These are phyloP conservation scores for Osmerus mordax DNA, from an alignment of 2,113 vertebrate genomes.

Conservation along the genomic window DNA sequence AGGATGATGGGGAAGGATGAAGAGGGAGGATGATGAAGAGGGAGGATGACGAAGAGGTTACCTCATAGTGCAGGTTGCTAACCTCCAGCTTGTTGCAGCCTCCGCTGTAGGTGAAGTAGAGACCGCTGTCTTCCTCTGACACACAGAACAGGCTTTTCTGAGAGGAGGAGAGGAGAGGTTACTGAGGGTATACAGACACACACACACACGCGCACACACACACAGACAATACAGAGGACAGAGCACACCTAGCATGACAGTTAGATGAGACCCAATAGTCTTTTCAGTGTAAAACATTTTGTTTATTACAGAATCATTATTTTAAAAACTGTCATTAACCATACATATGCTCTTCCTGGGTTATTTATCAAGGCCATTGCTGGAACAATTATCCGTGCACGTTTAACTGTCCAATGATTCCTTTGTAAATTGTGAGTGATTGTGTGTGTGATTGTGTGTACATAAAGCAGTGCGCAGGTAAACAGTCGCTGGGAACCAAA, in stretches of 20 bases:
- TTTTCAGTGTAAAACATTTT: no score
- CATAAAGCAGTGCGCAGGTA: no score
- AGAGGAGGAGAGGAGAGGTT: constrained; percentile 17
- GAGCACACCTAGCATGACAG: not conserved
- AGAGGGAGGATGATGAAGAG: no score
- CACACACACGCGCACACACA: not conserved
- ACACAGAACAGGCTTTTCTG: constrained; percentile 75
- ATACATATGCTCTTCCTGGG: no score
- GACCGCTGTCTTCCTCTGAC: constrained; percentile 86
- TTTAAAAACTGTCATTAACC: no score
- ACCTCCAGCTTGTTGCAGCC: constrained; percentile 84
- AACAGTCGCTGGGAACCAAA: not conserved
- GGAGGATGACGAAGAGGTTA: constrained; percentile 45
- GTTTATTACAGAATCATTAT: no score
- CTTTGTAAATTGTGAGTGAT: no score
- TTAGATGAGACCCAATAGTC: not conserved
- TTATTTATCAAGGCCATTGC: no score
- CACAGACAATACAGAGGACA: no score
- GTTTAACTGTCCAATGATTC: no score
- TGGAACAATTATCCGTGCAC: no score
- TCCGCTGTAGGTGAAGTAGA: constrained; percentile 94
- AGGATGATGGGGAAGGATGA: not conserved
- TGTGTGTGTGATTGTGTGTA: no score
- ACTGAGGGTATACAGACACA: not conserved
- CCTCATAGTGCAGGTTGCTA: constrained; percentile 87